Percentiles rank a stretch among this genome's conserved stretches.
phyloP scores from a whole-genome alignment of 2,113 vertebrate genomes.

The Gallinago undulata region DNA sequence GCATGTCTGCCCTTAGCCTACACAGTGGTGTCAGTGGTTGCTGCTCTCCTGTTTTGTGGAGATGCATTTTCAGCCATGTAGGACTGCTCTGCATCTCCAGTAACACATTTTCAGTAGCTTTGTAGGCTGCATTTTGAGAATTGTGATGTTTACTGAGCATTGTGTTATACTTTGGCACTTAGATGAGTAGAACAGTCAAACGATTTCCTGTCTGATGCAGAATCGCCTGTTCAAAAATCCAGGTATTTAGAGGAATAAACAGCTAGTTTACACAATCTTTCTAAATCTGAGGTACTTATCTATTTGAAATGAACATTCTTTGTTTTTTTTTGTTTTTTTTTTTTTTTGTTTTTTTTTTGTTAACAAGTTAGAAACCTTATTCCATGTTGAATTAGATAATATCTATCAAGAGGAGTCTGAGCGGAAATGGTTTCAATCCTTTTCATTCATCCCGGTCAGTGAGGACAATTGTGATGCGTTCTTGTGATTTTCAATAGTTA shows the following conservation, averaged over 20 bases:
- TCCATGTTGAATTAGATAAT: background rate
- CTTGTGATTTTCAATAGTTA: background rate
- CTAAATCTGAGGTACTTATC: background rate
- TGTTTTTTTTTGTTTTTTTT: background rate
- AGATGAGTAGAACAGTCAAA: background rate
- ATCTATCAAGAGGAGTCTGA: background rate
- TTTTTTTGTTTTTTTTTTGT: background rate
- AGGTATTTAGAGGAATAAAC: background rate
- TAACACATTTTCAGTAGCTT: background rate
- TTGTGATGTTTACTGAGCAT: background rate
- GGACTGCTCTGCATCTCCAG: background rate
- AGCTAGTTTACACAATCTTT: background rate
- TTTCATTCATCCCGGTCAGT: background rate
- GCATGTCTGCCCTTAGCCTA: background rate
- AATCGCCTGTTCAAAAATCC: background rate
- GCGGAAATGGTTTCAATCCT: background rate
- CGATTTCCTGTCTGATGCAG: background rate
- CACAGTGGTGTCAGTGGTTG: no score
- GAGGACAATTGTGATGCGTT: background rate
- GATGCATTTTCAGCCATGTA: background rate
- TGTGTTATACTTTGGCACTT: background rate
- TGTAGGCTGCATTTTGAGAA: background rate
- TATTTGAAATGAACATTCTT: background rate
- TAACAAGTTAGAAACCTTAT: background rate
- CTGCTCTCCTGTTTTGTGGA: background rate